Percentiles rank a stretch among this genome's conserved stretches.
phyloP scores from a whole-genome alignment of 2,888 invertebrate genomes.

The Ormyrus rosae region DNA sequence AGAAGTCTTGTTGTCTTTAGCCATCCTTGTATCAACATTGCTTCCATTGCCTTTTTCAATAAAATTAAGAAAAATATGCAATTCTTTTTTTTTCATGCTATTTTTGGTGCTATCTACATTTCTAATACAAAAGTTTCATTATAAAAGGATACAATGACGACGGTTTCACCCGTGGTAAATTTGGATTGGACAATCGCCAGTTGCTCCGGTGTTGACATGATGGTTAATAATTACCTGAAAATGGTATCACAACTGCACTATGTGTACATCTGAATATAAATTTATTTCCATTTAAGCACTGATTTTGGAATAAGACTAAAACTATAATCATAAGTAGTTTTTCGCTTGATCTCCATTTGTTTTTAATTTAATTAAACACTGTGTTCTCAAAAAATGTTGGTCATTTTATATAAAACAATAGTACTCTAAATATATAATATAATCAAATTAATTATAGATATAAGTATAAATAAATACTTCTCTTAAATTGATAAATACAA shows the following conservation, averaged over 20 bases:
- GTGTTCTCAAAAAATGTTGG: not conserved
- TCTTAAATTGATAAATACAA: not conserved
- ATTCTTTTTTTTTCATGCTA: conserved; percentile 22
- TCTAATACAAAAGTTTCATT: conserved; percentile 37
- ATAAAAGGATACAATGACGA: conserved; percentile 79
- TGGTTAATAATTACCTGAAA: conserved; percentile 54
- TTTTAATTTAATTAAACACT: conserved; percentile 40
- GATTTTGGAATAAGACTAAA: conserved; percentile 1
- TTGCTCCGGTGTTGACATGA: conserved; percentile 70
- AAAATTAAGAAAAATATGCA: conserved; percentile 58
- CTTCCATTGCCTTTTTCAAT: conserved; percentile 74
- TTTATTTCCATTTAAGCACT: conserved; percentile 2
- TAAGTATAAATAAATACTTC: not conserved
- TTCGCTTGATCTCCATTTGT: conserved; percentile 16
- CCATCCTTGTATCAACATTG: conserved; percentile 77
- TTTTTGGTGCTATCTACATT: conserved; percentile 38
- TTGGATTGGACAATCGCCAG: conserved; percentile 78
- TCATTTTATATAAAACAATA: conserved; percentile 6
- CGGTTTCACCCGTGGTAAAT: conserved; percentile 78
- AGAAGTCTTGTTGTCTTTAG: conserved; percentile 78
- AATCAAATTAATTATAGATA: conserved; percentile 33
- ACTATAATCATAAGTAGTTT: no score
- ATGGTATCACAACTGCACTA: conserved; percentile 32
- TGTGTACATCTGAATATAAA: not conserved
- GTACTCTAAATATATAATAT: not conserved